Base-by-base conservation (phyloP, 2,113 vertebrate genomes). In the Microtus ochrogaster region DNA sequence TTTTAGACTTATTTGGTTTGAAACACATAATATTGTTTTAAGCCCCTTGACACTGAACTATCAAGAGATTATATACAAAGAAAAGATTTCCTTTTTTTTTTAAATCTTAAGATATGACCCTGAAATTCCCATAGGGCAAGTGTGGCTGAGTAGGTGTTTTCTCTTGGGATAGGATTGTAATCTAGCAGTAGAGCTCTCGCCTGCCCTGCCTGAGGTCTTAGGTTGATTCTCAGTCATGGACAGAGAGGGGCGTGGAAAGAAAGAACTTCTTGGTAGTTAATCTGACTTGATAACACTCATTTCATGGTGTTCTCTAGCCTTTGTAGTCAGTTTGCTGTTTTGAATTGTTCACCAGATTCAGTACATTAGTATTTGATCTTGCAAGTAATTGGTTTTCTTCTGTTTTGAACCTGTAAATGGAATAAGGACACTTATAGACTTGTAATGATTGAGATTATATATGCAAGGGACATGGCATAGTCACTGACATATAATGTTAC, bases 271-370 rank as follows among this genome's bases (percentile, higher is more conserved):
- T 36, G 47, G 36, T 22, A 85, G 66, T 91, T 91, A 94, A 83
- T 89, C 3, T 92, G 55, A 91, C 72, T 92, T 90, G 33, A 89
- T 87, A 63, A 63, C 3, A 77, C 36, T 91, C 61, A 65, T 82
- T 95, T 90, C 70, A n/a, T 95, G 41, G 84, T 90, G 9, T 74
- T 81, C 14, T 95, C 55, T 90, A 61, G 55, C n/a, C 33, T 94
- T 55, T 90, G 61, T 7, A 94, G 44, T 63, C 73, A 93, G 52
- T 89, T 96, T 89, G 39, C 16, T 88, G 72, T 92, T 96, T 89
- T 85, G 41, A 95, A 63, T 92, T 96, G n/a, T 77, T 97, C 39
- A 96, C 82, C 52, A 90, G 68, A 90, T 90, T 97, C 30, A 52
- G 41, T 94, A 90, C 84, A 7, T 95, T 39, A 84, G 58, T 63